These are phyloP conservation scores for Scopus umbretta DNA, from an alignment of 2,113 vertebrate genomes.

Conservation along the genomic window DNA sequence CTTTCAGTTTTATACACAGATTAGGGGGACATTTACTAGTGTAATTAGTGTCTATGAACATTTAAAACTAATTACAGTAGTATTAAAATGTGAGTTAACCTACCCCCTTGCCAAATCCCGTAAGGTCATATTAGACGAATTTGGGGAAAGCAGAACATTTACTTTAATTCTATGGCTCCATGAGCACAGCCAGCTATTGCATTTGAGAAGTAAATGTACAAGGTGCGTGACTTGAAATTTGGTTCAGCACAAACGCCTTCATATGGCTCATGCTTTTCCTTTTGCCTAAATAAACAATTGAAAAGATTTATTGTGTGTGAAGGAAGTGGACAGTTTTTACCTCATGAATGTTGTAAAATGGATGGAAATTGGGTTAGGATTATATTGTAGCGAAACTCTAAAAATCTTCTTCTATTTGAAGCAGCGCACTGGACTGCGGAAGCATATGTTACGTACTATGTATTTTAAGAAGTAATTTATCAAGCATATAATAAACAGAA, in stretches of 20 bases:
- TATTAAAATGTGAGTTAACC: not conserved
- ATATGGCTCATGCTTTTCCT: not conserved
- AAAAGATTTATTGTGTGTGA: not conserved
- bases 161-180: not conserved
- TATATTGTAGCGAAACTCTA: not conserved
- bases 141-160: not conserved
- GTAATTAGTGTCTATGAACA: not conserved
- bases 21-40: not conserved
- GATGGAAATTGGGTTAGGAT: not conserved
- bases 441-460: not conserved
- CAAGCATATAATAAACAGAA: conserved; percentile 41
- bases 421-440: not conserved
- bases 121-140: not conserved
- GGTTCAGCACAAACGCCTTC: not conserved
- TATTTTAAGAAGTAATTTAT: not conserved
- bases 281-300: not conserved
- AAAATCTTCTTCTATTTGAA: not conserved
- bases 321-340: not conserved
- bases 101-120: not conserved
- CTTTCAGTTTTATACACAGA: not conserved
- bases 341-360: not conserved
- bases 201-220: not conserved
- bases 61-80: not conserved
- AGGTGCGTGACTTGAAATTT: not conserved
- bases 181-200: not conserved